These are phyloP conservation scores for Phyllotreta cruciferae DNA, from an alignment of 2,888 invertebrate species.

Conservation along the genomic window DNA sequence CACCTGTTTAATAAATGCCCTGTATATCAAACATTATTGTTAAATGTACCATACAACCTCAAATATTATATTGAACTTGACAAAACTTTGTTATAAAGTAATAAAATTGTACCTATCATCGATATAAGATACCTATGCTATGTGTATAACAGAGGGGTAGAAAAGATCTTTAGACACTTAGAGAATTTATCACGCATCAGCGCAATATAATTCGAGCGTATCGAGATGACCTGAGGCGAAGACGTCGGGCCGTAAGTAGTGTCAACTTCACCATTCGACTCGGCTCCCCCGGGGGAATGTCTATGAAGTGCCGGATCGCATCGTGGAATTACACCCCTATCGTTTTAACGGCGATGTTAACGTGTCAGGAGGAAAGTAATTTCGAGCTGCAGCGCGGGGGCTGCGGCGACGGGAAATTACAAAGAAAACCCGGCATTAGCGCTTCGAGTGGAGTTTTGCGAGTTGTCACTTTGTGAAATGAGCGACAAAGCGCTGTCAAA, in stretches of 20 bases:
- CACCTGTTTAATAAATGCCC: too few relatives aligned
- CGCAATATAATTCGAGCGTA: neutral
- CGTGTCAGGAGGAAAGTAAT: constrained; percentile 17
- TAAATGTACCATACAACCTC: too few relatives aligned
- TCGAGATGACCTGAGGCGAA: neutral
- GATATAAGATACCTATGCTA: too few relatives aligned
- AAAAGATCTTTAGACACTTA: too few relatives aligned
- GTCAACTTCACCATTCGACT: constrained; percentile 8
- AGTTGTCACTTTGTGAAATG: constrained; percentile 2
- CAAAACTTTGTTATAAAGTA: too few relatives aligned
- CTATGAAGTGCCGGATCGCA: constrained; percentile 19
- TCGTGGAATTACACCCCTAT: constrained; percentile 18
- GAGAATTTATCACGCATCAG: too few relatives aligned
- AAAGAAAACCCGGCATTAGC: constrained; percentile 1
- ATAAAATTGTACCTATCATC: too few relatives aligned
- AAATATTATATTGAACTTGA: too few relatives aligned
- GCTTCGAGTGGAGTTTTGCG: constrained; percentile 10
- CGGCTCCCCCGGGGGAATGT: constrained; percentile 6
- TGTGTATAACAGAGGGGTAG: too few relatives aligned
- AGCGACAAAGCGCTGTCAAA: too few relatives aligned
- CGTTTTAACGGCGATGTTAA: constrained; percentile 14
- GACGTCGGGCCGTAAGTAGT: neutral
- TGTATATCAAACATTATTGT: too few relatives aligned
- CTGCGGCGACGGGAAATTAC: constrained; percentile 8
- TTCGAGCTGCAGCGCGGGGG: constrained; percentile 1